Percentiles rank a stretch among this genome's conserved stretches.
Conservation (phyloP, 2,113 vertebrate genomes). For the Thalassarche chlororhynchos region DNA sequence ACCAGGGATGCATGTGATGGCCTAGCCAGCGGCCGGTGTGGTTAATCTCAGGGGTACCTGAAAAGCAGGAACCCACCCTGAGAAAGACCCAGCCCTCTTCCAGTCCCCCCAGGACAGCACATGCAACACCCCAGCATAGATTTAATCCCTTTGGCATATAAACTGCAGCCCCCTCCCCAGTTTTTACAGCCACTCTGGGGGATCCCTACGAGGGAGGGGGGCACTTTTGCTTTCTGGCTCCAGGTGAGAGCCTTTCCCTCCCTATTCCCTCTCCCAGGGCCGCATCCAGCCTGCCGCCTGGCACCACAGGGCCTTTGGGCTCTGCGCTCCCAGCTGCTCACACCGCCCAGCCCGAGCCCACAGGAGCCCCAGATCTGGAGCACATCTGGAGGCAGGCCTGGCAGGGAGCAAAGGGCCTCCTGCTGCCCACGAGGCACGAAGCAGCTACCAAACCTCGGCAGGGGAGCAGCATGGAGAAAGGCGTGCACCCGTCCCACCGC, state of each 20-base stretch:
- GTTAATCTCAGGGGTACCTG: not conserved
- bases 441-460: not conserved
- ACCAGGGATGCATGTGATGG: accelerated
- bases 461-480: accelerated
- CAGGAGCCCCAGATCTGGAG: not conserved
- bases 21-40: accelerated
- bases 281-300: accelerated
- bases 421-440: accelerated
- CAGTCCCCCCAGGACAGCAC: not conserved
- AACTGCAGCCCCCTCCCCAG: not conserved
- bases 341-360: accelerated
- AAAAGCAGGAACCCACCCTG: not conserved
- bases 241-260: not conserved
- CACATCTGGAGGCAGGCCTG: not conserved
- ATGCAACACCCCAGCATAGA: not conserved
- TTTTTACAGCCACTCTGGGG: not conserved
- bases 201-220: not conserved
- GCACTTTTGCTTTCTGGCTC: not conserved
- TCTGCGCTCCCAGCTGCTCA: not conserved
- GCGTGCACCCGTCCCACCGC: accelerated
- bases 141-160: not conserved
- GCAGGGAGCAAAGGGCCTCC: not conserved
- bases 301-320: not conserved
- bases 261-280: not conserved
- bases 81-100: not conserved